Base-by-base conservation (phyloP, 2,113 vertebrate species). In the Hiodon alosoides region DNA sequence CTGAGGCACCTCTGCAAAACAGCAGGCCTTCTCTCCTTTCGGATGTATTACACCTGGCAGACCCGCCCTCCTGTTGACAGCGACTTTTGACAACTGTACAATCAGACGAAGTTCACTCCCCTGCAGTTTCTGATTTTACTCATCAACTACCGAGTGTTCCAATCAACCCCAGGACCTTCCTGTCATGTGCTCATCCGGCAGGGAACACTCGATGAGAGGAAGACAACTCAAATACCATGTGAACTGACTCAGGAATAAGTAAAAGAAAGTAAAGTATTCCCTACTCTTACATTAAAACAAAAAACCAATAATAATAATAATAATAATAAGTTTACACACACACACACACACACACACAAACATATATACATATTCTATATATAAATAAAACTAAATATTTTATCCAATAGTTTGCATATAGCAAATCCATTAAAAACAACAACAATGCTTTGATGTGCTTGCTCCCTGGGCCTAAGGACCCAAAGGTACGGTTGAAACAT, bases 41-140 rank as follows among this genome's bases (percentile, higher is more conserved):
- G 31, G 31, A 31, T 31, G 31, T 31, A 31, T 31, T 31, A 31
- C 31, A 31, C 31, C 31, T 31, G 31, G 31, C 31, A 31, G 31
- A 31, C 31, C 31, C 31, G 31, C 61, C 3, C 61, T 64, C 61
- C 16, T 53, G 50, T 16, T n/a, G 17, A 52, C 67, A 62, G 17
- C 17, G 53, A 51, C 54, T 59, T n/a, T 54, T 51, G 65, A 59
- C n/a, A 72, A 58, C n/a, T 3, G 3, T 47, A 66, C 61, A 67
- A 72, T 65, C 70, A 77, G 76, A 72, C 61, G 59, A 48, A 58
- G 47, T 13, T 59, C 14, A 47, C 61, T 31, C 52, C 67, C 69
- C 70, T 66, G 51, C 47, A 52, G 70, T n/a, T 72, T 64, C 75
- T 67, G 53, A 77, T 66, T 47, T 71, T 50, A 66, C 61, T 71